Conservation (phyloP, 1,140 invertebrate species). For the Drosophila paulistorum region DNA sequence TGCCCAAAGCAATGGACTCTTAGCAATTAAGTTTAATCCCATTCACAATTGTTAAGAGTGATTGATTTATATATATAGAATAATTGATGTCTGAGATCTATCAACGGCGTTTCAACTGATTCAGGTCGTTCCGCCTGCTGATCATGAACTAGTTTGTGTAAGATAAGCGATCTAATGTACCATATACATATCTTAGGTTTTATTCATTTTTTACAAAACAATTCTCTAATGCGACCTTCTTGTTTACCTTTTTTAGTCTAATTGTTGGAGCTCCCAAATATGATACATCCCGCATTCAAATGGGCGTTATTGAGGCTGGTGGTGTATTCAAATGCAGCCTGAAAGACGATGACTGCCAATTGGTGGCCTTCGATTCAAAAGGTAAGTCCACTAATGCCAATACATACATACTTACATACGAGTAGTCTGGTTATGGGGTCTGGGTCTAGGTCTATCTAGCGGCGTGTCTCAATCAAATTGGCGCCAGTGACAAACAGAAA, state of each 20-base stretch:
- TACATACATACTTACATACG: no score
- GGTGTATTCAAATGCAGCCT: conserved; percentile 90
- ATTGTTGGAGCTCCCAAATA: conserved; percentile 92
- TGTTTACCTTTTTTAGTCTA: conserved; percentile 84
- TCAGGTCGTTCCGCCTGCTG: no score
- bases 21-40: no score
- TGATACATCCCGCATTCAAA: conserved; percentile 85
- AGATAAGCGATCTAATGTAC: no score
- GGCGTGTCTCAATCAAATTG: conserved; percentile 26
- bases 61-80: no score
- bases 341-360: conserved; percentile 85
- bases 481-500: conserved; percentile 45
- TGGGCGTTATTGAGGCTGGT: conserved; percentile 87
- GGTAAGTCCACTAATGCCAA: conserved; percentile 84
- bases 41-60: no score
- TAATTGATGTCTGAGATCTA: no score
- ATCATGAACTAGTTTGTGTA: no score
- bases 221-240: neutral
- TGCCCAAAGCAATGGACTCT: no score
- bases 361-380: conserved; percentile 89
- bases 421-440: neutral
- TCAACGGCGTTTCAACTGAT: no score
- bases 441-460: conserved; percentile 5
- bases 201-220: no score
- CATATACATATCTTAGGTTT: neutral